phyloP scores from a whole-genome alignment of 2,888 invertebrate genomes.

The Frankliniella fusca region DNA sequence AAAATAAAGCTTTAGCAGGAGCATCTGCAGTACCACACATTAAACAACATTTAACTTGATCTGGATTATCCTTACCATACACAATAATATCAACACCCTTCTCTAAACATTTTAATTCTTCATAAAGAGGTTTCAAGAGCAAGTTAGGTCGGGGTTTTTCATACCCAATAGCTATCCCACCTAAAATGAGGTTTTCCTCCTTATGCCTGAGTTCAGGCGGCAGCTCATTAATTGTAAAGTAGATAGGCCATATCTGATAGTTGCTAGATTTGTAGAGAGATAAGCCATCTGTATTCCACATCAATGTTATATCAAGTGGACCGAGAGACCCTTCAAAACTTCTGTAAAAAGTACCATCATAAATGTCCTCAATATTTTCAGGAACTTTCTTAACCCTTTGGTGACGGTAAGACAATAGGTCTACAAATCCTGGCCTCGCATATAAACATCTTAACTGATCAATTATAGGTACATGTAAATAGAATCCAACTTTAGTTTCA shows the following conservation, averaged over 20 bases:
- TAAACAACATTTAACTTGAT: background rate
- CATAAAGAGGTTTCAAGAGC: background rate
- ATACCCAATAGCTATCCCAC: slow-evolving; percentile 35
- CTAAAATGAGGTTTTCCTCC: background rate
- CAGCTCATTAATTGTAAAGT: background rate
- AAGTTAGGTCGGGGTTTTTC: background rate
- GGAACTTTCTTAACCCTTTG: background rate
- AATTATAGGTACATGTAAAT: background rate
- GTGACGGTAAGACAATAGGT: background rate
- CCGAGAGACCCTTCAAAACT: background rate
- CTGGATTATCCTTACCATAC: background rate
- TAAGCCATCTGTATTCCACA: slow-evolving; percentile 39
- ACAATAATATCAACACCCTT: background rate
- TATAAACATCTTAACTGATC: background rate
- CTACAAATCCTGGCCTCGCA: background rate
- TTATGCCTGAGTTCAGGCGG: background rate
- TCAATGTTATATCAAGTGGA: slow-evolving; percentile 27
- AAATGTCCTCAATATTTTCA: background rate
- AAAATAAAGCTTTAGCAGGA: slow-evolving; percentile 36
- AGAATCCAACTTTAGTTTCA: background rate
- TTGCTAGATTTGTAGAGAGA: slow-evolving; percentile 38
- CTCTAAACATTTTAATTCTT: background rate
- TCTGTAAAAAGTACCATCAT: background rate
- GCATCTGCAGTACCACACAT: slow-evolving; percentile 34
- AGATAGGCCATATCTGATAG: slow-evolving; percentile 36